Evolutionary conservation across 2,113 vertebrate species (phyloP), one percentile per base, ranked within the genome.

Genomic region (Channa maculata): DNA sequence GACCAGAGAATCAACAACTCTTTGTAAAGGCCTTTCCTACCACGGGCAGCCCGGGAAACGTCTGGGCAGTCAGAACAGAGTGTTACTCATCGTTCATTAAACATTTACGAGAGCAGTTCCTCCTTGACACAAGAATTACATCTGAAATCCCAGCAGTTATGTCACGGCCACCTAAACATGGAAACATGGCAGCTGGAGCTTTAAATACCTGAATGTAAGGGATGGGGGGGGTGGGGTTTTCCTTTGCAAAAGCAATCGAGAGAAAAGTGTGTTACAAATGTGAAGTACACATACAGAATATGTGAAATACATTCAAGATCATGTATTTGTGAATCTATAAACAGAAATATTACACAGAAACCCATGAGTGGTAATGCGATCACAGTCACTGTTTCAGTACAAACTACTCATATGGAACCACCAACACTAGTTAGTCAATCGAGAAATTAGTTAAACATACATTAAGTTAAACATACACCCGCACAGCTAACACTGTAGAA

Each of bases 71-170:
- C 57, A 48, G 6, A 70, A 74, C 66, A 68, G 82, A 87, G 79
- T 60, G 87, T 75, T 24, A 24, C 77, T 79, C 61, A 10, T 38
- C 9, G 44, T 48, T 86, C 86, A 90, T 92, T 80, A 91, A 91
- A 90, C 88, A 91, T 92, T 90, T 65, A 92, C 14, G 12, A 59
- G 11, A 45, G 77, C 54, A 43, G 36, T 82, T 80, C 77, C 79
- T 78, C 44, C 74, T 76, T 41, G 38, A 91, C 85, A 88, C 54
- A 74, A 46, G 85, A 91, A 86, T 86, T 60, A 87, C 87, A 89
- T 89, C 88, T 89, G 69, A 85, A 86, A 75, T 84, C 85, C 85
- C 86, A 75, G 34, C 75, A 84, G 84, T 79, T 79, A 85, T 59
- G 75, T 84, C 85, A 83, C 71, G 44, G 68, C 41, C 48, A 36